Evolutionary conservation across 2,797 vertebrate genomes (phyloP).

Genomic region (Gobionotothen gibberifrons): DNA sequence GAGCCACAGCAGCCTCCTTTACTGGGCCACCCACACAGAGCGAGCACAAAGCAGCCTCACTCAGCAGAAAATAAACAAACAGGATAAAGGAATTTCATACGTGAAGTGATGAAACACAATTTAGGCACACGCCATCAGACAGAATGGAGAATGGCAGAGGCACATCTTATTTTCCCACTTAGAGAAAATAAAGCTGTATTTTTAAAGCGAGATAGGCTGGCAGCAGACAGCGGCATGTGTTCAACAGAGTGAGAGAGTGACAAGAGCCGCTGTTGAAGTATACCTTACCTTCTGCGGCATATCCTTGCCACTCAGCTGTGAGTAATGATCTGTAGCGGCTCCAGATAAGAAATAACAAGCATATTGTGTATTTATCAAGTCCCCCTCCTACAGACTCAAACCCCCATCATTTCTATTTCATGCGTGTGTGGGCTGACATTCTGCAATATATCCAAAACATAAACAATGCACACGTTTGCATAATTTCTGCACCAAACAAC

Average conservation of each 20-base stretch:
- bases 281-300: conserved; percentile 35
- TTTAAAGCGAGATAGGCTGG: conserved; percentile 37
- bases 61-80: conserved; percentile 41
- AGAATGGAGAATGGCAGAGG: conserved; percentile 33
- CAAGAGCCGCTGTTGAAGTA: conserved; percentile 43
- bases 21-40: conserved; percentile 46
- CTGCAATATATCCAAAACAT: background rate
- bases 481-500: background rate
- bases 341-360: conserved; percentile 11
- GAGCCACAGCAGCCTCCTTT: conserved; percentile 28
- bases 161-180: conserved; percentile 31
- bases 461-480: background rate
- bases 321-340: conserved; percentile 45
- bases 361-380: conserved; percentile 15
- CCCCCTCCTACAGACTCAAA: background rate
- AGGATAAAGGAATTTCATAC: conserved; percentile 39
- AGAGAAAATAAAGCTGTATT: conserved; percentile 24
- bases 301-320: conserved; percentile 35
- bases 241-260: conserved; percentile 41
- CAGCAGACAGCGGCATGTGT: conserved; percentile 29
- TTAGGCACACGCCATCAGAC: conserved; percentile 41
- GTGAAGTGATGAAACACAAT: conserved; percentile 47
- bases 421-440: background rate
- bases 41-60: conserved; percentile 37
- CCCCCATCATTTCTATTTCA: conserved; percentile 22